Base-by-base conservation (phyloP, 2,888 invertebrate genomes). In the Vesta saturnalis region DNA sequence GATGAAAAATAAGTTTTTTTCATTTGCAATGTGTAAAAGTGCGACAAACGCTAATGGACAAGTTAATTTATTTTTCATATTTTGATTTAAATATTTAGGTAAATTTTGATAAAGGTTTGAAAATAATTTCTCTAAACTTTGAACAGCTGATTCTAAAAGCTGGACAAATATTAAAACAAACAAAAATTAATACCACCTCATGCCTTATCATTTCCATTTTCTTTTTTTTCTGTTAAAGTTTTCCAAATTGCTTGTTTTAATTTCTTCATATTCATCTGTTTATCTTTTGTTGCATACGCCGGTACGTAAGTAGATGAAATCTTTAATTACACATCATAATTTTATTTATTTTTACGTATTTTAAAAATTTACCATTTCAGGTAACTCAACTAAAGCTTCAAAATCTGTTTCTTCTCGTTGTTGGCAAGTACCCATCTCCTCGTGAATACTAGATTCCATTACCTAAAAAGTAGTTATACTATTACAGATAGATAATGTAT, bases 21-120 rank as follows among this genome's bases (percentile, higher is more conserved):
- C 52, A 19, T 52, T 52, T 18, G 21, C 52, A 52, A 52, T 18
- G n/a, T 52, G 52, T 19, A 52, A 52, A 6, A 52, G 52, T n/a
- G 52, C 1, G 4, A 52, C 52, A 12, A 52, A 21, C 12, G 52
- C 52, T 4, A 52, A n/a, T 19, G 52, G 52, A 52, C 52, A 52
- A 52, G 10, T 52, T n/a, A 52, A 21, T 8, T 52, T 19, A 1
- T 52, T 18, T 19, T 8, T 16, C 19, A 49, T 52, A 3, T 52
- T 52, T 21, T 21, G 6, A 1, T 12, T 52, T 6, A 52, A 19
- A 21, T 12, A 19, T 16, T 19, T 12, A 1, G 52, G 52, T 52
- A 52, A 19, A 6, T 52, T 10, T 52, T 52, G 10, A 19, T 52
- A 52, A 21, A 52, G 19, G 6, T 52, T 19, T 1, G 21, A 21